These are phyloP conservation scores for Phalacrocorax aristotelis DNA, from an alignment of 2,113 vertebrate genomes.

Conservation along the genomic window DNA sequence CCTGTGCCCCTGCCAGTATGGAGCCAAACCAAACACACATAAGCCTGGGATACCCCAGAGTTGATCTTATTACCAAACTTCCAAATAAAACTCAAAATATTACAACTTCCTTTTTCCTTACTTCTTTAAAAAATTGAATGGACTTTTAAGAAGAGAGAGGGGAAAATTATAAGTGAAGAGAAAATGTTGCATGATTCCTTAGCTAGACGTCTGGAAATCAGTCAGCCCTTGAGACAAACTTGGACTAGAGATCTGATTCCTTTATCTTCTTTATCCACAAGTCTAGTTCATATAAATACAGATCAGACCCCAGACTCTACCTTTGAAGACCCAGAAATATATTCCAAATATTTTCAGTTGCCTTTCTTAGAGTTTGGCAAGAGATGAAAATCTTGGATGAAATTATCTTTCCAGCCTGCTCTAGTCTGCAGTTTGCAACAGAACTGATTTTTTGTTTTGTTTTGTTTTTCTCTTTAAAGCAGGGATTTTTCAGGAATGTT, in stretches of 20 bases:
- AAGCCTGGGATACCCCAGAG: neutral
- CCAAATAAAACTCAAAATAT: constrained; percentile 12
- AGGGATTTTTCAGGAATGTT: neutral
- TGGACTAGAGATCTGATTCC: neutral
- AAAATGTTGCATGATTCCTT: neutral
- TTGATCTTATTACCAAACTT: neutral
- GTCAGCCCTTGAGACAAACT: neutral
- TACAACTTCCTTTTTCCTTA: neutral
- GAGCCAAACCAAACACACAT: constrained; percentile 23
- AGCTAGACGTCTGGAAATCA: neutral
- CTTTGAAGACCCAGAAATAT: neutral
- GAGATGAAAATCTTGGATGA: neutral
- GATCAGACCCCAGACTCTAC: neutral
- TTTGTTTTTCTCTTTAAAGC: neutral
- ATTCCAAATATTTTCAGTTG: constrained; percentile 7
- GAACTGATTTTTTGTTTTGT: neutral
- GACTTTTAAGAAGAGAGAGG: neutral
- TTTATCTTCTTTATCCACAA: neutral
- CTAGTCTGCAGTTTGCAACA: neutral
- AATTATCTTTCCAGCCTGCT: neutral
- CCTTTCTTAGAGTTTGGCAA: constrained; percentile 7
- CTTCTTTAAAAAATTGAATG: neutral
- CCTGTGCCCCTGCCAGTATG: neutral
- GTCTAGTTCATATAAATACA: neutral
- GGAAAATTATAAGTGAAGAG: neutral